Conservation (phyloP, 2,888 invertebrate genomes). For the Drosophila aldrichi region DNA sequence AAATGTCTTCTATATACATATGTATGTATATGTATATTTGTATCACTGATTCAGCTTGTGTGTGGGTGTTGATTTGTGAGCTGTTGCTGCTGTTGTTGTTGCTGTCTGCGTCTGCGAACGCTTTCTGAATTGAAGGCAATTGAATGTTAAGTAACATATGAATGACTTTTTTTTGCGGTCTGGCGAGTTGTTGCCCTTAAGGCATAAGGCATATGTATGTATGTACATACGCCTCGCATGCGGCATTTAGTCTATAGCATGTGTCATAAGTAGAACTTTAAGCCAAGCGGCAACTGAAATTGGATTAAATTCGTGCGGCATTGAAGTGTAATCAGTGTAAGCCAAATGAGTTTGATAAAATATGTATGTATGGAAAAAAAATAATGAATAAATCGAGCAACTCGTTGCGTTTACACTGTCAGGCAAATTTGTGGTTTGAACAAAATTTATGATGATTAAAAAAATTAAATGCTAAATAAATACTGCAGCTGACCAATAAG, state of each 20-base stretch:
- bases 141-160: slow-evolving; percentile 72
- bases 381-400: not conserved
- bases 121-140: slow-evolving; percentile 65
- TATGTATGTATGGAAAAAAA: not conserved
- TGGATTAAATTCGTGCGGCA: slow-evolving; percentile 61
- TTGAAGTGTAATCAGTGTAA: slow-evolving; percentile 69
- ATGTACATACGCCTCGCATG: not conserved
- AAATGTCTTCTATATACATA: slow-evolving; percentile 2
- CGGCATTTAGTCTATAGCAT: slow-evolving; percentile 21
- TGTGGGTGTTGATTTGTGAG: slow-evolving; percentile 77
- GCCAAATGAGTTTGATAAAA: slow-evolving; percentile 41
- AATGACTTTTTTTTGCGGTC: slow-evolving; percentile 59
- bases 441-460: not conserved
- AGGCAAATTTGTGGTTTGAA: not conserved
- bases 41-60: slow-evolving; percentile 40
- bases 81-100: slow-evolving; percentile 39
- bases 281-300: slow-evolving; percentile 37
- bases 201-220: not conserved
- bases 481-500: too few species aligned
- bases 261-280: slow-evolving; percentile 52
- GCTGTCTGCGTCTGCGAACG: slow-evolving; percentile 6
- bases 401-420: not conserved
- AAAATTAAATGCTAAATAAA: too few species aligned
- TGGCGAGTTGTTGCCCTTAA: slow-evolving; percentile 24
- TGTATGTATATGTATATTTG: slow-evolving; percentile 9